phyloP scores from a whole-genome alignment of 2,888 invertebrate genomes.

The Ellobium chinense region DNA sequence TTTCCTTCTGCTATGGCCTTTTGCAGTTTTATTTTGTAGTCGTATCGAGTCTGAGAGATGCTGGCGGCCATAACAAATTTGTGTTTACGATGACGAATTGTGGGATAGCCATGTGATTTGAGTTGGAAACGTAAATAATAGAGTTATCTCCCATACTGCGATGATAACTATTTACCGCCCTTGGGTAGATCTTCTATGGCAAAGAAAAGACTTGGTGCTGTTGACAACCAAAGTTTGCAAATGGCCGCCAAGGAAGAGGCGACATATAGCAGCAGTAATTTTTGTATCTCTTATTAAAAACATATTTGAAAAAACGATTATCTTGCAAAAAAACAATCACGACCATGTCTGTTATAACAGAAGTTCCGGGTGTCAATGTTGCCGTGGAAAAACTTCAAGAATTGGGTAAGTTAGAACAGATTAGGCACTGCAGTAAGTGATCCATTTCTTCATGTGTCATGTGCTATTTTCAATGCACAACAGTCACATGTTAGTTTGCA shows the following conservation, averaged over 20 bases:
- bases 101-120: slow-evolving; percentile 49
- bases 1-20: slow-evolving; percentile 44
- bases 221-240: slow-evolving; percentile 38
- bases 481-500: no score
- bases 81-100: slow-evolving; percentile 41
- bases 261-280: no score
- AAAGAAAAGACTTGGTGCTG: background rate
- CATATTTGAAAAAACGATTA: no score
- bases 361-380: slow-evolving; percentile 61
- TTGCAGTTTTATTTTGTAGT: slow-evolving; percentile 30
- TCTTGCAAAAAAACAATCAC: no score
- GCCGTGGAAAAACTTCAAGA: slow-evolving; percentile 68
- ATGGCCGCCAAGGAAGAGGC: no score
- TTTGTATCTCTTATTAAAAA: no score
- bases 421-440: no score
- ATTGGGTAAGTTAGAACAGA: slow-evolving; percentile 67
- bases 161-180: background rate
- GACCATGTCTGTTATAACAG: slow-evolving; percentile 56
- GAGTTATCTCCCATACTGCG: slow-evolving; percentile 18
- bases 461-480: no score
- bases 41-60: slow-evolving; percentile 39
- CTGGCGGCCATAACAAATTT: slow-evolving; percentile 49
- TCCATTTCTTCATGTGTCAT: no score
- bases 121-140: slow-evolving; percentile 48
- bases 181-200: background rate